Base-by-base conservation (phyloP, 2,888 invertebrate species). In the Clitarchus hookeri region DNA sequence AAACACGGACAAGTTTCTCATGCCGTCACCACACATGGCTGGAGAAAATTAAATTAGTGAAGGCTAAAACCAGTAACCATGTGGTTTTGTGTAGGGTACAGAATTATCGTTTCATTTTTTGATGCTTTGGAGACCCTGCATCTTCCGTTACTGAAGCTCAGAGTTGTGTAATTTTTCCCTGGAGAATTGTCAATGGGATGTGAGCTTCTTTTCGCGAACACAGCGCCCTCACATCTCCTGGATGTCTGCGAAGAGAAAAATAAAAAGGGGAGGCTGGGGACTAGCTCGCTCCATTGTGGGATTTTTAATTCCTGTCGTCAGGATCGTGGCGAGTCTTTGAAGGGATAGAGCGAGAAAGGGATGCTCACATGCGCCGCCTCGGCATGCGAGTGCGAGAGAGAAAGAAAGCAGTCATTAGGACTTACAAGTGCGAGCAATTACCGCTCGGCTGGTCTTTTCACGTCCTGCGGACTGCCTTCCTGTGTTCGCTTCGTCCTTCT, bases 341-440 rank as follows among this genome's bases (percentile, higher is more conserved):
- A 23, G 8, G 65, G 65, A 23, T 65, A 65, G 23, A 65, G n/a
- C 8, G 53, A 65, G 65, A n/a, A 65, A n/a, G 65, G 16, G 23
- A 65, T 8, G 16, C 65, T 11, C 65, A 23, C n/a, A 6, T n/a
- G n/a, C 23, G 16, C n/a, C n/a, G 65, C 12, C n/a, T 65, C 8
- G 65, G 65, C 8, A 23, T 8, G 65, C 65, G 23, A 65, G 23
- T n/a, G 65, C 65, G 65, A 65, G 65, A n/a, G 65, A 23, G 65
- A 65, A 65, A 23, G 65, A 65, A n/a, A 65, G 65, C 19, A 19
- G 65, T 65, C 65, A 65, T 65, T 65, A 65, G 65, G 65, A 65
- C 65, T 65, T 65, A 65, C 65, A 65, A 65, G 65, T 65, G 65
- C 65, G 65, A 65, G 65, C 44, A 78, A 44, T 27, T 79, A 77